These are phyloP conservation scores for Heterodera schachtii DNA, from an alignment of 1,140 invertebrate species.

Conservation along the genomic window DNA sequence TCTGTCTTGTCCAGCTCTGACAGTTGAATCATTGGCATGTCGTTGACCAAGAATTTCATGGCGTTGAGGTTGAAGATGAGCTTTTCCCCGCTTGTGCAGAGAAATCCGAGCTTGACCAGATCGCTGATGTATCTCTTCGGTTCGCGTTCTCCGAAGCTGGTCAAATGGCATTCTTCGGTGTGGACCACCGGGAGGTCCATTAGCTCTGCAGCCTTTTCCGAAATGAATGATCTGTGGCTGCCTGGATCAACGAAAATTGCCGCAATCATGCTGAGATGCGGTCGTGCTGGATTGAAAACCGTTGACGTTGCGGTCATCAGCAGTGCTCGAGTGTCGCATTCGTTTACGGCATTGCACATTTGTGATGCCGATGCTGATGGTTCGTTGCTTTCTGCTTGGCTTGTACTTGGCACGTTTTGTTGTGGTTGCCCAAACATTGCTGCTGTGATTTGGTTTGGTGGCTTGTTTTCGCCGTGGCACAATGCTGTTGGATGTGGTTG, in stretches of 20 bases:
- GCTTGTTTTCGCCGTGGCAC: not conserved
- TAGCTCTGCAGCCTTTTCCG: not conserved
- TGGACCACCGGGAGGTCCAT: not conserved
- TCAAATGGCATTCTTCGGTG: not conserved
- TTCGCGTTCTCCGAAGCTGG: not conserved
- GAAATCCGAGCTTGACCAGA: slow-evolving; percentile 1
- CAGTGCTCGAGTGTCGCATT: not conserved
- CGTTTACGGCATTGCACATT: not conserved
- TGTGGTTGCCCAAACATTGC: not conserved
- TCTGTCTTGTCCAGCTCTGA: not conserved
- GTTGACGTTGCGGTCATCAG: not conserved
- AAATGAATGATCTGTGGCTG: not conserved
- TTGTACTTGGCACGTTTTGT: not conserved
- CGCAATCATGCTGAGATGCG: not conserved
- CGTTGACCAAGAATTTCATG: too few relatives aligned
- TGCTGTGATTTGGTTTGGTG: too few relatives aligned
- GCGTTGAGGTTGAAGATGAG: too few relatives aligned
- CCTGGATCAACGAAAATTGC: not conserved
- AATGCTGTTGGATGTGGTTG: not conserved
- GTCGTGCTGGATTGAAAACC: not conserved
- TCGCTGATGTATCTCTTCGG: slow-evolving; percentile 1
- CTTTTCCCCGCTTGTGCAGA: not conserved
- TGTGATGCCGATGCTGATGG: not conserved
- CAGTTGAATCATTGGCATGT: not conserved
- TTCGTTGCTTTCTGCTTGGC: not conserved